phyloP scores from a whole-genome alignment of 2,113 vertebrate species.

The Cyprinodon brontotheroides region DNA sequence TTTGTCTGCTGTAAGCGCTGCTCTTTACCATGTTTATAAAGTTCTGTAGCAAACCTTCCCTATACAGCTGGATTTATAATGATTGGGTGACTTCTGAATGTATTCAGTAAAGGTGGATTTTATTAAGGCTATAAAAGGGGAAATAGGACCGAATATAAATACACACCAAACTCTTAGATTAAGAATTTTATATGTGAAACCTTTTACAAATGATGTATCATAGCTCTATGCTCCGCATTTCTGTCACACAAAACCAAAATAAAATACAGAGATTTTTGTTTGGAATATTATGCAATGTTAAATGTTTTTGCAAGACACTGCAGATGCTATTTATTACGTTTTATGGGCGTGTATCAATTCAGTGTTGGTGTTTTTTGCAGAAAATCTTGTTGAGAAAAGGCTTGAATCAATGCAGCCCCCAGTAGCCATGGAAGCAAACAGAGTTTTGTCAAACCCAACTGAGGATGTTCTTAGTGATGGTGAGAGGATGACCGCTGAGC shows the following conservation, averaged over 20 bases:
- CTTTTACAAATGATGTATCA: neutral
- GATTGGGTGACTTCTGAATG: too few relatives aligned
- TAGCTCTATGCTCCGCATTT: neutral
- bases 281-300: neutral
- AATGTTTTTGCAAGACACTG: neutral
- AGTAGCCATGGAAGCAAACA: neutral
- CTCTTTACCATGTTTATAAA: too few relatives aligned
- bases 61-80: too few relatives aligned
- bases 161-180: too few relatives aligned
- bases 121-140: neutral
- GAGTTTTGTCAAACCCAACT: slow-evolving; percentile 9
- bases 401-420: neutral
- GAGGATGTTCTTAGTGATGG: slow-evolving; percentile 77
- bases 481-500: slow-evolving; percentile 83
- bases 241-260: neutral
- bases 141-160: neutral
- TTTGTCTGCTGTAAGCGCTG: too few relatives aligned
- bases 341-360: neutral
- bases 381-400: slow-evolving; percentile 11
- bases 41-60: too few relatives aligned
- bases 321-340: neutral
- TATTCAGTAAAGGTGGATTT: too few relatives aligned
- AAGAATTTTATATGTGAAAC: too few relatives aligned
- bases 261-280: neutral
- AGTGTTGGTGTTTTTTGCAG: slow-evolving; percentile 29